Evolutionary conservation across 1,140 invertebrate genomes (phyloP), one percentile per base, ranked within the genome.

Genomic region (Cyclina sinensis): DNA sequence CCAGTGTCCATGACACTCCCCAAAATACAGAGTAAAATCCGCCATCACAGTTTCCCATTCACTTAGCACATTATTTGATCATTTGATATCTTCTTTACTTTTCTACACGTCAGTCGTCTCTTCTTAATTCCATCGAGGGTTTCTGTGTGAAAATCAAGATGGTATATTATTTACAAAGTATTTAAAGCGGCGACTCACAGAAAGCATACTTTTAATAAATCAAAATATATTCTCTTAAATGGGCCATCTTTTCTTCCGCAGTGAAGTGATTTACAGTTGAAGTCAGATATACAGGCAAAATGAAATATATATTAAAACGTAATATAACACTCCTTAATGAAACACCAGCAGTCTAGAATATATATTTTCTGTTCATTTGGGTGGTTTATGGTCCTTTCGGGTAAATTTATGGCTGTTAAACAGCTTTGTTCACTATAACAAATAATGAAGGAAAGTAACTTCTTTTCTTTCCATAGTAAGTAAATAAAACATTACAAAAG

Each of bases 271-370:
- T 70, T 70, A 70, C 32, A 16, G 35, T 27, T 21, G 14, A 39
- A 37, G 35, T 0, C 14, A 21, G 65, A 70, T 54, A 24, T 78
- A 54, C 48, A 35, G 27, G 32, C 30, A 12, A 37, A 65, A 68
- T 84, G 39, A 65, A 84, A 48, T 43, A 73, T 32, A 48, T 68
- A 84, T 68, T 84, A 84, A 84, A 84, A 68, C 62, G 81, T 84
- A 84, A 84, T 46, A 68, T 32, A 46, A 84, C 81, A 62, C 65
- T 46, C 37, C 21, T 37, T 73, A 84, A 30, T 84, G 65, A 73
- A 73, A 84, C 62, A 46, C 4, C n/a, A 65, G 37, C 39, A 43
- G 21, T 68, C 46, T 68, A 46, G 48, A 70, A 43, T 32, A 46
- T 12, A 24, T 62, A 48, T 43, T 65, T 35, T 65, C 65, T 65